These are phyloP conservation scores for Microchirus variegatus DNA, from an alignment of 2,797 vertebrate species.

Conservation along the genomic window DNA sequence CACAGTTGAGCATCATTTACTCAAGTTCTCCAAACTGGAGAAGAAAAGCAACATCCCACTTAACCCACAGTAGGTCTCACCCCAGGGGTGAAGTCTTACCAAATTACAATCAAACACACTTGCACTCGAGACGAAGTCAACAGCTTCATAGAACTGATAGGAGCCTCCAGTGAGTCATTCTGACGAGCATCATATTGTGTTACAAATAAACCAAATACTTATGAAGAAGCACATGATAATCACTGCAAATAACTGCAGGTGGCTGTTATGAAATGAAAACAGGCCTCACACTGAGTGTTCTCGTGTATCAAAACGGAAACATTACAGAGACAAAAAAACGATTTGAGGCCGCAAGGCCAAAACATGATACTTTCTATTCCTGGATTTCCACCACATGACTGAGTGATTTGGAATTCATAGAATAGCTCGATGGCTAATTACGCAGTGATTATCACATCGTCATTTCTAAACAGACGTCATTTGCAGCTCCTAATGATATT, in stretches of 20 bases:
- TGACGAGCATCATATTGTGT: conserved; percentile 29
- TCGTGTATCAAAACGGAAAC: neutral
- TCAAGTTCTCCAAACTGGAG: conserved; percentile 45
- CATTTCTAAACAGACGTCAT: no score
- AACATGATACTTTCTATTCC: neutral
- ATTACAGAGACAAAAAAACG: no score
- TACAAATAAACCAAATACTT: conserved; percentile 29
- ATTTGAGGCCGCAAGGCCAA: neutral
- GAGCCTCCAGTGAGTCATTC: conserved; percentile 9
- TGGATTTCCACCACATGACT: neutral
- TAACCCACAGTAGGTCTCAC: conserved; percentile 40
- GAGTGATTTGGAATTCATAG: neutral
- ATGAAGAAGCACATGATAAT: conserved; percentile 11
- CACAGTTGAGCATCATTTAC: conserved; percentile 60
- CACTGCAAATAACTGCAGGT: conserved; percentile 22
- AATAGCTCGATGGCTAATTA: neutral
- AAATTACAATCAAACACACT: conserved; percentile 45
- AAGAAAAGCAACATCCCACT: conserved; percentile 35
- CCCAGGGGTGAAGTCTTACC: conserved; percentile 35
- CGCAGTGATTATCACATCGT: neutral
- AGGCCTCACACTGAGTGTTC: neutral
- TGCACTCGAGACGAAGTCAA: conserved; percentile 39
- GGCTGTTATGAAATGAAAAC: conserved; percentile 9
- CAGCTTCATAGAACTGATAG: conserved; percentile 30
- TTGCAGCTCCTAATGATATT: neutral